Conservation (phyloP, 2,113 vertebrate species). For the Paramisgurnus dabryanus region DNA sequence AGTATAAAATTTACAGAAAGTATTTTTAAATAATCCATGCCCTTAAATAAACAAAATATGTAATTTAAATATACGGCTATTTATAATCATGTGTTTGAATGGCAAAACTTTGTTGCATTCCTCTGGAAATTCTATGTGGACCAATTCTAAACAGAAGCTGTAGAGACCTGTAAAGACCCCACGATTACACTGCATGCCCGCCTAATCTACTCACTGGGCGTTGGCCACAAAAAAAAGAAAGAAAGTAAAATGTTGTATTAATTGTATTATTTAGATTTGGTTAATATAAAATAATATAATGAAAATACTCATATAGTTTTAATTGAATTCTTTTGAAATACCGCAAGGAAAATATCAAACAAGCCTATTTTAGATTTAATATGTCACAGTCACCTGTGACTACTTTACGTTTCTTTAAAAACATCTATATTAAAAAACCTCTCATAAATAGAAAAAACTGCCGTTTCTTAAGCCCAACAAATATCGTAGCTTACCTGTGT, state of each 20-base stretch:
- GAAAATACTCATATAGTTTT: background rate
- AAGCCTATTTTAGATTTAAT: too few species aligned
- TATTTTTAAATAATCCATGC: too few species aligned
- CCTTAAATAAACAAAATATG: too few species aligned
- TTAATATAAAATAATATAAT: background rate
- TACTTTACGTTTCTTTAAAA: too few species aligned
- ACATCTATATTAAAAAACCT: too few species aligned
- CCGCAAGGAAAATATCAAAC: too few species aligned
- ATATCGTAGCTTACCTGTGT: constrained; percentile 44
- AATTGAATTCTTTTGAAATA: background rate
- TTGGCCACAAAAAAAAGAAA: constrained; percentile 39
- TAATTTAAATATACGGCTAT: too few species aligned
- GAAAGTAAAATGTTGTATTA: too few species aligned
- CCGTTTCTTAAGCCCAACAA: background rate
- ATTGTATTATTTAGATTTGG: background rate
- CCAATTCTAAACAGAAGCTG: background rate
- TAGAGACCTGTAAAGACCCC: background rate
- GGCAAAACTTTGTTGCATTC: background rate
- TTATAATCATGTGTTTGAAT: background rate
- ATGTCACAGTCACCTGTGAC: too few species aligned
- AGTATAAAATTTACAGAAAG: too few species aligned
- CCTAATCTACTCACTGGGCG: constrained; percentile 46
- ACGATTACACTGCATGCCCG: background rate
- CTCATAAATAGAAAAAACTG: background rate
- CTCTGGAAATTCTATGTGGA: background rate